These are phyloP conservation scores for Clarias macrocephalus DNA, from an alignment of 2,113 vertebrate species.

Conservation along the genomic window DNA sequence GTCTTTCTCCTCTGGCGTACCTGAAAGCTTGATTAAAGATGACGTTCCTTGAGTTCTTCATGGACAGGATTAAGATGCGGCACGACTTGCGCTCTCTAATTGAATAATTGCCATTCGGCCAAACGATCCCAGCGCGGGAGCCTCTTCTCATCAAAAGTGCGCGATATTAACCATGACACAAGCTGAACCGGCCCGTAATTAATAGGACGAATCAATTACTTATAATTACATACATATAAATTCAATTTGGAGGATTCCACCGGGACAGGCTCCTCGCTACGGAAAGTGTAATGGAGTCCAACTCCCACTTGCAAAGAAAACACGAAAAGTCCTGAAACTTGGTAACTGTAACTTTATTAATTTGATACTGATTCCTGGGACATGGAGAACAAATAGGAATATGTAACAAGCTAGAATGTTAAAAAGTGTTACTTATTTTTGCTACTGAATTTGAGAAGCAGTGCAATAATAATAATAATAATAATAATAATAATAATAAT, in stretches of 20 bases:
- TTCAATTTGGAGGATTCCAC: slow-evolving; percentile 74
- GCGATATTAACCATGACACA: slow-evolving; percentile 79
- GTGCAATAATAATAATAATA: not conserved
- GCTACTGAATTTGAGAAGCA: not conserved
- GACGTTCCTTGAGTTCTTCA: not conserved
- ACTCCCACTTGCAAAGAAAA: slow-evolving; percentile 58
- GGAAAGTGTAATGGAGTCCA: slow-evolving; percentile 67
- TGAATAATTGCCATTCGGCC: slow-evolving; percentile 76
- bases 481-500: no score
- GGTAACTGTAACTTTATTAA: not conserved
- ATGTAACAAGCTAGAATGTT: not conserved
- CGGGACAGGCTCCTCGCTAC: slow-evolving; percentile 73
- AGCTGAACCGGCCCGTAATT: slow-evolving; percentile 75
- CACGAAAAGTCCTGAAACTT: not conserved
- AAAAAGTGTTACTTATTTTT: not conserved
- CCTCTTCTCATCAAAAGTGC: slow-evolving; percentile 67
- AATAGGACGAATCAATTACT: slow-evolving; percentile 80
- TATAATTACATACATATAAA: slow-evolving; percentile 62
- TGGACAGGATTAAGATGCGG: slow-evolving; percentile 65
- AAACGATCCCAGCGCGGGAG: slow-evolving; percentile 68
- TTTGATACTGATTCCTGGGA: not conserved
- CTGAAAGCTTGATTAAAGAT: slow-evolving; percentile 4
- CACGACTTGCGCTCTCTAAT: slow-evolving; percentile 60
- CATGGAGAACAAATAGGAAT: not conserved
- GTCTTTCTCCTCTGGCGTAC: not conserved